These are phyloP conservation scores for Pecten maximus DNA, from an alignment of 2,888 invertebrate species.

Conservation along the genomic window DNA sequence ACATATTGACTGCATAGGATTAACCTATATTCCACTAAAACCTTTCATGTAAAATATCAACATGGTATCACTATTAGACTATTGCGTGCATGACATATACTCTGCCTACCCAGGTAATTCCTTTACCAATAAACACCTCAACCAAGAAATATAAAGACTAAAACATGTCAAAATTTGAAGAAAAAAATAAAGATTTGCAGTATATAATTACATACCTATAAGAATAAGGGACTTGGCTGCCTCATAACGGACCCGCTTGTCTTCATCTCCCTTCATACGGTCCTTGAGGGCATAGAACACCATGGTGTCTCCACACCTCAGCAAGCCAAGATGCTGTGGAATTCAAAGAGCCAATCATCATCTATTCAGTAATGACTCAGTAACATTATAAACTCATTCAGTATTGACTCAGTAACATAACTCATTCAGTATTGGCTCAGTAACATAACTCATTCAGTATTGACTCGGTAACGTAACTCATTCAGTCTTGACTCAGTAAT, in stretches of 20 bases:
- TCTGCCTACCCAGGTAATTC: too few relatives aligned
- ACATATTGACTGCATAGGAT: too few relatives aligned
- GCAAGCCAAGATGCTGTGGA: slow-evolving; percentile 75
- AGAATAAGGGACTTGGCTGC: slow-evolving; percentile 79
- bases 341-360: neutral
- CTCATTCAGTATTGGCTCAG: too few relatives aligned
- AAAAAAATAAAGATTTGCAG: too few relatives aligned
- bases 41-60: too few relatives aligned
- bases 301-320: slow-evolving; percentile 79
- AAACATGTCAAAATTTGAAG: too few relatives aligned
- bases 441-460: neutral
- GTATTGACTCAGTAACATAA: neutral
- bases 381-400: neutral
- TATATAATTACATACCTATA: slow-evolving; percentile 71
- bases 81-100: too few relatives aligned
- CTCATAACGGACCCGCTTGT: slow-evolving; percentile 78
- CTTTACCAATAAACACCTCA: too few relatives aligned
- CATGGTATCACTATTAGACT: too few relatives aligned
- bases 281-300: slow-evolving; percentile 79
- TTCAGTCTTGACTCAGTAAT: neutral
- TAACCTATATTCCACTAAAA: too few relatives aligned
- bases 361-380: neutral
- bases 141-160: too few relatives aligned
- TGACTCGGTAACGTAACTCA: neutral
- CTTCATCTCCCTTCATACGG: slow-evolving; percentile 72